Percentiles rank a stretch among this genome's conserved stretches.
Conservation (phyloP, 2,888 invertebrate species). For the Stictocephala bisonia region DNA sequence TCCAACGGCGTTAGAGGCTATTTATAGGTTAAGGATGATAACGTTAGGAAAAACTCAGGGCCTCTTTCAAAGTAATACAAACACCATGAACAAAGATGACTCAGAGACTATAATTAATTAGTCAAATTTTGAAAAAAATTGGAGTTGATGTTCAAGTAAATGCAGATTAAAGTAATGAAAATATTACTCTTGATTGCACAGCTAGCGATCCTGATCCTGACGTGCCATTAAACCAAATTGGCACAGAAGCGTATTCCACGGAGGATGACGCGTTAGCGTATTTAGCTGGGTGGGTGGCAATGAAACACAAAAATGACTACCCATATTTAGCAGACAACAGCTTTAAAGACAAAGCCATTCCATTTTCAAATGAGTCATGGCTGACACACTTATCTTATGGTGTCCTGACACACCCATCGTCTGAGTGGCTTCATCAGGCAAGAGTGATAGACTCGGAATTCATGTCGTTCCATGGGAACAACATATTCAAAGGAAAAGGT, state of each 20-base stretch:
- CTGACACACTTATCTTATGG: slow-evolving; percentile 5
- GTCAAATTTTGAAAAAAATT: slow-evolving; percentile 5
- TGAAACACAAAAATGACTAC: slow-evolving; percentile 1
- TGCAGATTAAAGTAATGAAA: too few relatives aligned
- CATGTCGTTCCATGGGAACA: neutral
- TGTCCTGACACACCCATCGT: slow-evolving; percentile 18
- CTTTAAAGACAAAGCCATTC: neutral
- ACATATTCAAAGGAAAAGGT: neutral
- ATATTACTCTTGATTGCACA: too few relatives aligned
- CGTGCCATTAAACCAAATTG: too few relatives aligned
- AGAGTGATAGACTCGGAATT: neutral
- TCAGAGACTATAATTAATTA: slow-evolving; percentile 24
- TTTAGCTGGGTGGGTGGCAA: slow-evolving; percentile 20
- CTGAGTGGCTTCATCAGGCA: slow-evolving; percentile 3
- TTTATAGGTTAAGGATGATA: slow-evolving; percentile 54
- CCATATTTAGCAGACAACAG: neutral
- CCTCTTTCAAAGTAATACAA: neutral
- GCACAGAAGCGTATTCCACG: too few relatives aligned
- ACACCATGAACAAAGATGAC: slow-evolving; percentile 27
- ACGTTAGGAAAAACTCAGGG: slow-evolving; percentile 53
- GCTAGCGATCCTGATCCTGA: too few relatives aligned
- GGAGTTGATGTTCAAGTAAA: slow-evolving; percentile 10
- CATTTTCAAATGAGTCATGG: neutral
- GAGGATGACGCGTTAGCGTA: neutral
- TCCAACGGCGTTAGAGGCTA: slow-evolving; percentile 53